phyloP scores from a whole-genome alignment of 2,113 vertebrate species.

The Choloepus hoffmanni region DNA sequence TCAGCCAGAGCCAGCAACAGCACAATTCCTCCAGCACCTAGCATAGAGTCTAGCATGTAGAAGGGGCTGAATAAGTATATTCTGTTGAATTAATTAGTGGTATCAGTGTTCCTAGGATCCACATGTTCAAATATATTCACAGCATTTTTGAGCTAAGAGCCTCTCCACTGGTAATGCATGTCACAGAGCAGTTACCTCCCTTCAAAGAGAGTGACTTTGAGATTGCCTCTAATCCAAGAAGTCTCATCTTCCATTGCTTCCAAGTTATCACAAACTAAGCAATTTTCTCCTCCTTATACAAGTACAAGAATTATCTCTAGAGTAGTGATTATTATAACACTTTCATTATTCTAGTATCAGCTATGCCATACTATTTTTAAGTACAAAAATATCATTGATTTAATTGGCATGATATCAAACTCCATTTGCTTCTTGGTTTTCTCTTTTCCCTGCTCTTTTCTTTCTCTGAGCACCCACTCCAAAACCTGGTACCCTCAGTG shows the following conservation, averaged over 20 bases:
- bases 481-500: not conserved
- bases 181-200: not conserved
- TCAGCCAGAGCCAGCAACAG: rapidly evolving
- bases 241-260: not conserved
- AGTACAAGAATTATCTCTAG: not conserved
- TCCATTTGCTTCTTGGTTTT: not conserved
- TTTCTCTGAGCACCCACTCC: not conserved
- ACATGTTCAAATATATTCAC: not conserved
- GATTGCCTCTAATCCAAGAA: not conserved
- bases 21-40: not conserved
- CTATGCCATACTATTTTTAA: not conserved
- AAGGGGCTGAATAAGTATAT: not conserved
- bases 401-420: not conserved
- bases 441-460: not conserved
- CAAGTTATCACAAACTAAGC: not conserved
- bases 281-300: not conserved
- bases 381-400: not conserved
- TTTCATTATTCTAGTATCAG: not conserved
- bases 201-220: not conserved
- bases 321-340: not conserved
- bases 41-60: not conserved
- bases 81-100: not conserved
- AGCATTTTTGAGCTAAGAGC: not conserved
- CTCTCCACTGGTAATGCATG: not conserved
- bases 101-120: not conserved